Evolutionary conservation across 1,140 invertebrate species (phyloP).

Genomic region (Orchestia grillus): DNA sequence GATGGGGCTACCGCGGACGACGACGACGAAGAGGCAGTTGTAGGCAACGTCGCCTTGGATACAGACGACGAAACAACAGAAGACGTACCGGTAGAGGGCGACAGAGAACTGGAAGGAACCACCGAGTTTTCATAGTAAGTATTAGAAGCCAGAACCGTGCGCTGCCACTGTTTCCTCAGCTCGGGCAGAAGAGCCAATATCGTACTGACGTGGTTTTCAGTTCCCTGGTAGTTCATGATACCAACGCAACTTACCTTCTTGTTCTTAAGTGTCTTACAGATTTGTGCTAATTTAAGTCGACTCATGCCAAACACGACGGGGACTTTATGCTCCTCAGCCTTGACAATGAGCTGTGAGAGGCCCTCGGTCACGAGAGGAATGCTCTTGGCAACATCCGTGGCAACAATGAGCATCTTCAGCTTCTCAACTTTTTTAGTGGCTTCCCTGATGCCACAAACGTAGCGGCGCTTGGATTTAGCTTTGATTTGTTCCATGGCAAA

Average conservation of each 20-base stretch:
- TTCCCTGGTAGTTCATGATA: slow-evolving; percentile 35
- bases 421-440: slow-evolving; percentile 17
- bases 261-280: background rate
- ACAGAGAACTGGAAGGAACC: background rate
- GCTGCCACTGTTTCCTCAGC: background rate
- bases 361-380: background rate
- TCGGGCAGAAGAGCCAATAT: background rate
- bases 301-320: slow-evolving; percentile 4
- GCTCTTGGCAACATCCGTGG: background rate
- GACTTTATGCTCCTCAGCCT: background rate
- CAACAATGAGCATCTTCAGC: background rate
- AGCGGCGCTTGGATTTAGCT: slow-evolving; percentile 31
- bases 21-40: no score
- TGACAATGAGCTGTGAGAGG: background rate
- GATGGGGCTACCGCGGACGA: background rate
- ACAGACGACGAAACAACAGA: background rate
- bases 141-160: background rate
- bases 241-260: slow-evolving; percentile 15
- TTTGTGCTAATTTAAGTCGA: background rate
- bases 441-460: slow-evolving; percentile 30
- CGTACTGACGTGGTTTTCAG: background rate
- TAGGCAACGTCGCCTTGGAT: no score
- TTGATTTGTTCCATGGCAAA: background rate
- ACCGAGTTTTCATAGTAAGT: background rate
- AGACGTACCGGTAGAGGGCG: background rate